These are phyloP conservation scores for Probosciger aterrimus DNA, from an alignment of 2,113 vertebrate genomes.

Conservation along the genomic window DNA sequence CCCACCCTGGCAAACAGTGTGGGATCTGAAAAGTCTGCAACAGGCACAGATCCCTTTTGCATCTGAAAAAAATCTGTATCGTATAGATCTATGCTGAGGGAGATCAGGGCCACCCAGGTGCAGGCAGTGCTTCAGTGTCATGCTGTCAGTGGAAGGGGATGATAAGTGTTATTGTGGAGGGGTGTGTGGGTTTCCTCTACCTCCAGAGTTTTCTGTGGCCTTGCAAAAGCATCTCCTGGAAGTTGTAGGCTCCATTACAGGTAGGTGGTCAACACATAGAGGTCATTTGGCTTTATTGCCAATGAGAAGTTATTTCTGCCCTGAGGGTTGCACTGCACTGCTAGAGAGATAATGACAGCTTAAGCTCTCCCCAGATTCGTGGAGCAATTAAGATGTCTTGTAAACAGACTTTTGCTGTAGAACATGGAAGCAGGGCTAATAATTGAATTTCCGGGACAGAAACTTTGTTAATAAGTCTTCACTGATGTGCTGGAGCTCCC, in stretches of 20 bases:
- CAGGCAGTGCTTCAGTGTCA: accelerated
- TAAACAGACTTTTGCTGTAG: neutral
- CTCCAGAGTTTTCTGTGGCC: neutral
- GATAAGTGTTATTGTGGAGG: neutral
- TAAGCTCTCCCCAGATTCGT: neutral
- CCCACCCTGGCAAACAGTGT: no score
- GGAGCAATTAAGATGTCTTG: neutral
- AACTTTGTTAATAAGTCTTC: neutral
- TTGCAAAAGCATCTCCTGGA: neutral
- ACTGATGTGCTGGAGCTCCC: neutral
- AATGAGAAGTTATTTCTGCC: neutral
- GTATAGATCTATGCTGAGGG: neutral
- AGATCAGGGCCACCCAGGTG: neutral
- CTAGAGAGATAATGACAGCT: neutral
- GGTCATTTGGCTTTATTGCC: neutral
- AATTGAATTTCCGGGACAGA: neutral
- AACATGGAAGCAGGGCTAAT: neutral
- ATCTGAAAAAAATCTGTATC: neutral
- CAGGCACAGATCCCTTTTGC: neutral
- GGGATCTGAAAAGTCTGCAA: neutral
- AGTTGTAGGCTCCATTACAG: neutral
- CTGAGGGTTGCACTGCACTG: neutral
- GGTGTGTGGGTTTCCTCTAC: neutral
- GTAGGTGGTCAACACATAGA: neutral
- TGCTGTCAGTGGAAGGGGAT: neutral